These are phyloP conservation scores for Sipha maydis DNA, from an alignment of 2,888 invertebrate genomes.

Conservation along the genomic window DNA sequence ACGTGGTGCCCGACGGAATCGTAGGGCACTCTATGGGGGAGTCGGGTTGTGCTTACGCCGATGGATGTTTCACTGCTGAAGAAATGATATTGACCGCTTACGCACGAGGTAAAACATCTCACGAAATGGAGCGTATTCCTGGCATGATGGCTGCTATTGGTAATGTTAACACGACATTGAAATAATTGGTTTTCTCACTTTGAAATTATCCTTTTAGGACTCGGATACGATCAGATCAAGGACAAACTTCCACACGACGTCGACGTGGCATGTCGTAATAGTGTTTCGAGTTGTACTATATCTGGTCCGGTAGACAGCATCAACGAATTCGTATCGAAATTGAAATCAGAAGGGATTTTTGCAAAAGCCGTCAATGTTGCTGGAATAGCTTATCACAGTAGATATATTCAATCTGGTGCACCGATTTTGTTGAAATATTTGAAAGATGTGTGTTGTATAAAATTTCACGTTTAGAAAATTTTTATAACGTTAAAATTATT, in stretches of 20 bases:
- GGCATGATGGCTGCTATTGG: constrained; percentile 72
- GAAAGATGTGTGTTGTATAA: constrained; percentile 68
- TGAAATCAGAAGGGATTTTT: constrained; percentile 78
- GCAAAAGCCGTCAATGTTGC: constrained; percentile 86
- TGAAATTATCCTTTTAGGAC: constrained; percentile 59
- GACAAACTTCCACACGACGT: constrained; percentile 71
- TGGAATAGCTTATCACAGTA: constrained; percentile 90
- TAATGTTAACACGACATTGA: constrained; percentile 27
- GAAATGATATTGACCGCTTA: constrained; percentile 74
- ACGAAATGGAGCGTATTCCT: constrained; percentile 67
- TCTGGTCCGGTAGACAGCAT: constrained; percentile 79
- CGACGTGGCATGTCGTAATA: constrained; percentile 83
- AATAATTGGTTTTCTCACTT: not conserved
- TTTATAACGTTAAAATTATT: not conserved
- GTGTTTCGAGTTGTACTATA: constrained; percentile 80
- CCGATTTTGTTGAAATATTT: constrained; percentile 76
- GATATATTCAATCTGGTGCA: constrained; percentile 80
- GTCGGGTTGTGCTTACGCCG: constrained; percentile 75
- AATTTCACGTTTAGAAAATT: not conserved
- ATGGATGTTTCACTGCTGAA: constrained; percentile 73
- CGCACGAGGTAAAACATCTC: constrained; percentile 70
- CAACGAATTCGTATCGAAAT: constrained; percentile 74
- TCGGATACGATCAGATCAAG: constrained; percentile 65
- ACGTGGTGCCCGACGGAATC: constrained; percentile 78
- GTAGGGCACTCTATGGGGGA: constrained; percentile 78